Percentiles rank a stretch among this genome's conserved stretches.
phyloP scores from a whole-genome alignment of 2,113 vertebrate species.

The Corydoras sp. region DNA sequence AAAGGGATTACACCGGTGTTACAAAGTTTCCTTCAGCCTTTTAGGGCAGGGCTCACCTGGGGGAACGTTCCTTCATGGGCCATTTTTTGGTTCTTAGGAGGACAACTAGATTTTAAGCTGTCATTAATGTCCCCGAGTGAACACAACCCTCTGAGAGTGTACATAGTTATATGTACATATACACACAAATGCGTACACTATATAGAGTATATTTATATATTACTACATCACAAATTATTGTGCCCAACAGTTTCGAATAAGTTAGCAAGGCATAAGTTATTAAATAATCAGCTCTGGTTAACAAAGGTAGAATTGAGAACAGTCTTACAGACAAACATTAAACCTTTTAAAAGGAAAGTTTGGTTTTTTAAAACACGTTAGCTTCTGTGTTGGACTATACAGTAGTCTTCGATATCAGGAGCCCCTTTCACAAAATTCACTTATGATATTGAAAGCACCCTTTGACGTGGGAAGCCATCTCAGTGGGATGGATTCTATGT shows the following conservation, averaged over 20 bases:
- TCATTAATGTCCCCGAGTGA: slow-evolving; percentile 17
- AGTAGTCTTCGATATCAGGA: slow-evolving; percentile 35
- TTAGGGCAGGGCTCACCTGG: neutral
- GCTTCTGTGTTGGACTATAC: slow-evolving; percentile 54
- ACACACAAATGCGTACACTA: slow-evolving; percentile 23
- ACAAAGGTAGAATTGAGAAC: slow-evolving; percentile 60
- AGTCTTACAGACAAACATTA: slow-evolving; percentile 8
- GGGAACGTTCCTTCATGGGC: slow-evolving; percentile 23
- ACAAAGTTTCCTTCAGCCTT: slow-evolving; percentile 2
- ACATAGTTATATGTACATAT: neutral
- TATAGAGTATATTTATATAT: slow-evolving; percentile 51
- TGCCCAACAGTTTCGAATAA: slow-evolving; percentile 64
- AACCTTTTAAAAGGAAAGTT: slow-evolving; percentile 27
- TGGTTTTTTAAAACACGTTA: neutral
- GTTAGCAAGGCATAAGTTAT: slow-evolving; percentile 33
- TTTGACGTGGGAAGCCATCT: too few relatives aligned
- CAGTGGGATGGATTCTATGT: too few relatives aligned
- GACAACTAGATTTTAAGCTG: slow-evolving; percentile 5
- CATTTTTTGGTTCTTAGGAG: neutral
- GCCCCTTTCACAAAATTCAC: neutral
- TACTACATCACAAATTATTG: slow-evolving; percentile 64
- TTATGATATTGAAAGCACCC: too few relatives aligned
- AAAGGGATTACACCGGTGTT: slow-evolving; percentile 42
- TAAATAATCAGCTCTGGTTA: slow-evolving; percentile 80
- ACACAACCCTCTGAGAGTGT: slow-evolving; percentile 48